Base-by-base conservation (phyloP, 2,797 vertebrate species). In the Sebastolobus alascanus region DNA sequence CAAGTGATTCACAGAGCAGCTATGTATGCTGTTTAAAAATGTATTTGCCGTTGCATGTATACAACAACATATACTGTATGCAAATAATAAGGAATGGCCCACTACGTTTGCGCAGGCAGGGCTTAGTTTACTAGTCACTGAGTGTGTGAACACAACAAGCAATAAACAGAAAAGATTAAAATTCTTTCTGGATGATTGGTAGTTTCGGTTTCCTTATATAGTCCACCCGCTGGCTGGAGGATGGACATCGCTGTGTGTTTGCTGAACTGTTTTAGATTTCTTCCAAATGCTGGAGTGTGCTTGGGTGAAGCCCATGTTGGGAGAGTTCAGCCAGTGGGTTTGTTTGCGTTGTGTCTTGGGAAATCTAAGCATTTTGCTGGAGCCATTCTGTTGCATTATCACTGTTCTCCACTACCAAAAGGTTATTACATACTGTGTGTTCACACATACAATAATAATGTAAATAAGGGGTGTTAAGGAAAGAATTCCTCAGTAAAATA, bases 311-410 rank as follows among this genome's bases (percentile, higher is more conserved):
- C 33, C 22, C 25, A 22, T 25, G 37, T 73, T 18, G 20, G 55
- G 4, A 13, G 29, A 56, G 4, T 14, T 55, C 43, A 46, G 11
- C 56, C 40, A 25, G 16, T 22, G 20, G 33, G 16, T 35, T 71
- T 67, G 40, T 70, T 77, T 67, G 27, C 22, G 14, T 40, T 78
- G 40, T 31, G 35, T 25, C 63, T 64, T 31, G n/a, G 46, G 63
- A 68, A 75, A 52, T 80, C 16, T 35, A 20, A 56, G 35, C n/a
- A 38, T 75, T 46, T 64, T 68, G 22, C 25, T 56, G 16, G 31
- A 52, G 38, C 33, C 8, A 46, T 68, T 71, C 18, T 66, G 52
- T 61, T 67, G 54, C 37, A 33, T 43, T 74, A 68, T 54, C 25
- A 8, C 22, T 37, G 6, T 43, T 58, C 9, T 56, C 8, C 2